A percentile compares a stretch with the other conserved stretches of the same genome.
These are phyloP conservation scores for Cyclophora albipunctata DNA, from an alignment of 2,888 invertebrate species.

Conservation along the genomic window DNA sequence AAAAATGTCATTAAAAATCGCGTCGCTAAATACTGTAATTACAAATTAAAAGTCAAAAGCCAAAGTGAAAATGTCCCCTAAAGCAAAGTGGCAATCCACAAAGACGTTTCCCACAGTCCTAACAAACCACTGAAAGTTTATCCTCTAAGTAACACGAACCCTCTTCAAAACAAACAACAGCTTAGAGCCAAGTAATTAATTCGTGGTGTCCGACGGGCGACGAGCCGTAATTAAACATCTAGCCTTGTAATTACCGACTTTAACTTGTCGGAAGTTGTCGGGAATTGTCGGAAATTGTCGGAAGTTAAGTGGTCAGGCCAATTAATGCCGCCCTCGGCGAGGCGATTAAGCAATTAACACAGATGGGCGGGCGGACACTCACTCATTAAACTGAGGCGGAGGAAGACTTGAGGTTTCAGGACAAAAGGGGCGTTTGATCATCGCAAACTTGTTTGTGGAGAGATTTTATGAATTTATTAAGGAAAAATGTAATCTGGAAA, in stretches of 20 bases:
- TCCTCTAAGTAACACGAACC: conserved; percentile 39
- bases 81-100: conserved; percentile 12
- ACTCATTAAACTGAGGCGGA: conserved; percentile 55
- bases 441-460: conserved; percentile 25
- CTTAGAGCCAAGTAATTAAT: conserved; percentile 59
- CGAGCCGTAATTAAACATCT: conserved; percentile 69
- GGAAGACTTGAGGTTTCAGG: conserved; percentile 35
- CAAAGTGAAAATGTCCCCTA: conserved; percentile 13
- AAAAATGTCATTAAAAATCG: neutral
- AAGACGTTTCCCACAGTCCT: conserved; percentile 5
- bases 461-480: conserved; percentile 20
- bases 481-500: conserved; percentile 4
- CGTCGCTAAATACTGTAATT: conserved; percentile 3
- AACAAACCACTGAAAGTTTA: conserved; percentile 21
- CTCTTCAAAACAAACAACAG: conserved; percentile 32
- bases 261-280: conserved; percentile 51
- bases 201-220: conserved; percentile 52
- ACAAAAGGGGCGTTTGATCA: conserved; percentile 26
- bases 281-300: conserved; percentile 45
- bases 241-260: conserved; percentile 69
- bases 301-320: conserved; percentile 65
- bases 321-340: conserved; percentile 62
- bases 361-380: conserved; percentile 64
- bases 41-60: neutral
- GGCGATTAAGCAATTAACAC: conserved; percentile 73